Conservation (phyloP, 2,888 invertebrate genomes). For the Oscheius sp. region DNA sequence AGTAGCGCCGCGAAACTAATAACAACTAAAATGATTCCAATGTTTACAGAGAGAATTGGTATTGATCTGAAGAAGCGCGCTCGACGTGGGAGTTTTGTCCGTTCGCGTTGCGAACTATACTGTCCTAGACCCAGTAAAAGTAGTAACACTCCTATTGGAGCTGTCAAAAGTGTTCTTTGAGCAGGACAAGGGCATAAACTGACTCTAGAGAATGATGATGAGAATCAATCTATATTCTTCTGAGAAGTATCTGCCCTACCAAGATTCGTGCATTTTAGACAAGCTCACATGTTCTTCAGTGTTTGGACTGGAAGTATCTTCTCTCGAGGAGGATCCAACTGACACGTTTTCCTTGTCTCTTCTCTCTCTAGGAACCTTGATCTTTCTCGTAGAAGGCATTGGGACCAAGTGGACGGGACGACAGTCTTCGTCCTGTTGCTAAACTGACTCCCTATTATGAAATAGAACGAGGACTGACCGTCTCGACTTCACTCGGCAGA, state of each 20-base stretch:
- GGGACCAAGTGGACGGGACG: constrained; percentile 24
- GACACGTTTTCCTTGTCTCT: constrained; percentile 25
- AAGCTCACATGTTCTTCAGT: constrained; percentile 11
- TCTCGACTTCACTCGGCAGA: background rate
- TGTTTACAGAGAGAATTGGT: too few species aligned
- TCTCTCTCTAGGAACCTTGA: too few species aligned
- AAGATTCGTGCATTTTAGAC: background rate
- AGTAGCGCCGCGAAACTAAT: background rate
- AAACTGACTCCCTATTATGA: background rate
- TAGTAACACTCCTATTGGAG: background rate
- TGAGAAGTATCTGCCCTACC: too few species aligned
- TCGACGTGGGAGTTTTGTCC: too few species aligned
- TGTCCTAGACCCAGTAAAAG: too few species aligned
- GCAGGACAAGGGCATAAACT: too few species aligned
- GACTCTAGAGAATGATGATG: too few species aligned
- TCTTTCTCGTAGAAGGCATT: constrained; percentile 19
- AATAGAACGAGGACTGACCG: background rate
- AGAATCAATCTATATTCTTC: too few species aligned
- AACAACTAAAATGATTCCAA: too few species aligned
- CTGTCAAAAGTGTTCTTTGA: background rate
- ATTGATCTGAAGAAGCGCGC: too few species aligned
- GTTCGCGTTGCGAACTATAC: too few species aligned
- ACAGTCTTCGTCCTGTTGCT: constrained; percentile 28
- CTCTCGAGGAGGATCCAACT: constrained; percentile 8
- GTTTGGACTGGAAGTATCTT: constrained; percentile 5